phyloP scores from a whole-genome alignment of 2,888 invertebrate species.

The Apomyelois bistriatella region DNA sequence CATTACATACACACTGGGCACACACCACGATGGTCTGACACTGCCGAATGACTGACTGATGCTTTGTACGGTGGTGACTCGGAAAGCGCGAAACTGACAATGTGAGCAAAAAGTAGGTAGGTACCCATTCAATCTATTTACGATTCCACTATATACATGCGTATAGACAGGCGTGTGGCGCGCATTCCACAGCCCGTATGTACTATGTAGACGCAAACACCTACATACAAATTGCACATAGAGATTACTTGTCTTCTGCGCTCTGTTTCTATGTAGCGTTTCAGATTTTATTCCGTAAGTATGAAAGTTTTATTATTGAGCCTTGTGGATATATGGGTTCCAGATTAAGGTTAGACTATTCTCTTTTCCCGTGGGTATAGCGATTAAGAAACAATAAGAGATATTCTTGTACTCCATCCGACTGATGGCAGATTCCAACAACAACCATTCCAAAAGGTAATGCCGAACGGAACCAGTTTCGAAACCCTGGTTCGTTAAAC shows the following conservation, averaged over 20 bases:
- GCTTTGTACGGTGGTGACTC: slow-evolving; percentile 52
- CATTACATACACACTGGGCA: slow-evolving; percentile 59
- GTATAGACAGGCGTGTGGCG: slow-evolving; percentile 53
- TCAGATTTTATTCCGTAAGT: neutral
- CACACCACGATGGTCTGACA: slow-evolving; percentile 35
- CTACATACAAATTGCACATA: slow-evolving; percentile 56
- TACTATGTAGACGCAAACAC: slow-evolving; percentile 40
- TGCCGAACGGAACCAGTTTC: too few species aligned
- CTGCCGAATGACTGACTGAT: slow-evolving; percentile 44
- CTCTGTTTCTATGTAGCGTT: neutral
- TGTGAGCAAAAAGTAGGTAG: slow-evolving; percentile 64
- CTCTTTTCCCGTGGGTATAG: too few species aligned
- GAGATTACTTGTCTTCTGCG: slow-evolving; percentile 38
- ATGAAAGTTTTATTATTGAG: too few species aligned
- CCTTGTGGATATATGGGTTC: too few species aligned
- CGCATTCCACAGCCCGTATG: slow-evolving; percentile 73
- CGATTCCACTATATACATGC: slow-evolving; percentile 69
- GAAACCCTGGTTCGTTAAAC: too few species aligned
- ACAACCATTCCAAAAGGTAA: too few species aligned
- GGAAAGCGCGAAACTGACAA: slow-evolving; percentile 52
- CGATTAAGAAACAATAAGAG: too few species aligned
- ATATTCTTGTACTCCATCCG: too few species aligned
- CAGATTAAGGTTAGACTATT: too few species aligned
- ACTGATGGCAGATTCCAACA: too few species aligned
- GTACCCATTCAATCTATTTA: slow-evolving; percentile 78